These are phyloP conservation scores for Chanos chanos DNA, from an alignment of 2,797 vertebrate genomes.

Conservation along the genomic window DNA sequence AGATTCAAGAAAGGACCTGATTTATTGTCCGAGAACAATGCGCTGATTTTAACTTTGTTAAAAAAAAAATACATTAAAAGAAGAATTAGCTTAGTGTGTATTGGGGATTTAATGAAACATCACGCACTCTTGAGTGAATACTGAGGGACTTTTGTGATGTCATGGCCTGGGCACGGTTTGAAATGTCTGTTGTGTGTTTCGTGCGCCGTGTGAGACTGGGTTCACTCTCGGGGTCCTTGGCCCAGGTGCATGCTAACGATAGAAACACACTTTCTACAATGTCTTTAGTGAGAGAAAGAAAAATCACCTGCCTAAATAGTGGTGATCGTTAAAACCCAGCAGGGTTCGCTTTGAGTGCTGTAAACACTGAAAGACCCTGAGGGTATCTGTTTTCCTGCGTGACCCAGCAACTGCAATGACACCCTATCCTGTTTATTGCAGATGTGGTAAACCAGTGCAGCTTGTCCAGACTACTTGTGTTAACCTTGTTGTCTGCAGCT, in stretches of 20 bases:
- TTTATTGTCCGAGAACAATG: conserved; percentile 9
- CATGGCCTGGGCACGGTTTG: too few relatives aligned
- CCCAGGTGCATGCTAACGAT: conserved; percentile 51
- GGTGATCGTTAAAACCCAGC: conserved; percentile 37
- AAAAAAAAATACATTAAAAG: conserved; percentile 10
- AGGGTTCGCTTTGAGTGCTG: conserved; percentile 51
- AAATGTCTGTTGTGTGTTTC: too few relatives aligned
- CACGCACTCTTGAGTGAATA: too few relatives aligned
- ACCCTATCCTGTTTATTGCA: conserved; percentile 26
- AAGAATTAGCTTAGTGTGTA: conserved; percentile 26
- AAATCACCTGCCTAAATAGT: conserved; percentile 50
- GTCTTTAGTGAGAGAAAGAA: conserved; percentile 25
- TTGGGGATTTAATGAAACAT: too few relatives aligned
- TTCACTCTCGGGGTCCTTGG: too few relatives aligned
- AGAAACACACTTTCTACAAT: conserved; percentile 58
- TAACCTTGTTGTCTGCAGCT: not conserved
- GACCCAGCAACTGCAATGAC: not conserved
- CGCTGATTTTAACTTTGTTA: too few relatives aligned
- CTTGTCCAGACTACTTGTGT: not conserved
- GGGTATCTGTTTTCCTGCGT: conserved; percentile 41
- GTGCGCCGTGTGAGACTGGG: too few relatives aligned
- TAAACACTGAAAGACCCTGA: conserved; percentile 30
- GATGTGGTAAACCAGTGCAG: conserved; percentile 13
- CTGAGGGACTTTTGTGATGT: too few relatives aligned
- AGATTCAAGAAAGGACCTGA: conserved; percentile 14